phyloP scores from a whole-genome alignment of 2,888 invertebrate genomes.

The Drosophila lutescens region DNA sequence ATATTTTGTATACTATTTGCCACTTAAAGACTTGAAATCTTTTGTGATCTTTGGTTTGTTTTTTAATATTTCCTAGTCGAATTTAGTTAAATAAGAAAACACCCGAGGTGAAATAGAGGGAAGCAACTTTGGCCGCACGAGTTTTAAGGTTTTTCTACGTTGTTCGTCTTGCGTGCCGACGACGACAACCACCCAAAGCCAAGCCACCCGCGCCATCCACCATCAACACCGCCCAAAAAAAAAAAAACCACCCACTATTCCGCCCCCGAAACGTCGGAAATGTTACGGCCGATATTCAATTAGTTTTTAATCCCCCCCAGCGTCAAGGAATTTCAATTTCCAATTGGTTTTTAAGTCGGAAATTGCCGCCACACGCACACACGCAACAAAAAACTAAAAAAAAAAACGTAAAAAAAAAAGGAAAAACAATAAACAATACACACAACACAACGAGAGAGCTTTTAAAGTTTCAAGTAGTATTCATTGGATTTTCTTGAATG shows the following conservation, averaged over 20 bases:
- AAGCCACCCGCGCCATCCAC: too few species aligned
- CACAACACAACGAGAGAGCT: slow-evolving; percentile 48
- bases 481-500: slow-evolving; percentile 13
- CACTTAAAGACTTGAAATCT: too few species aligned
- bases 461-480: slow-evolving; percentile 43
- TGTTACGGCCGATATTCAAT: slow-evolving; percentile 59
- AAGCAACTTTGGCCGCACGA: slow-evolving; percentile 17
- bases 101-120: background rate
- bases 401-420: background rate
- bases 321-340: slow-evolving; percentile 59
- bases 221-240: too few species aligned
- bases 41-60: background rate
- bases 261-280: slow-evolving; percentile 47
- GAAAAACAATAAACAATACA: slow-evolving; percentile 22
- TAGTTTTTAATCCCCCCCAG: slow-evolving; percentile 71
- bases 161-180: slow-evolving; percentile 32
- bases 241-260: slow-evolving; percentile 10
- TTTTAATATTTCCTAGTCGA: background rate
- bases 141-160: slow-evolving; percentile 8
- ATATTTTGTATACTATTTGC: too few species aligned
- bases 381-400: slow-evolving; percentile 6
- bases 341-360: slow-evolving; percentile 76
- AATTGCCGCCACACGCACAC: slow-evolving; percentile 50
- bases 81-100: slow-evolving; percentile 21
- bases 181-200: background rate